Percentiles rank a stretch among this genome's conserved stretches.
Conservation (phyloP, 2,113 vertebrate genomes). For the Microcebus jonahi region DNA sequence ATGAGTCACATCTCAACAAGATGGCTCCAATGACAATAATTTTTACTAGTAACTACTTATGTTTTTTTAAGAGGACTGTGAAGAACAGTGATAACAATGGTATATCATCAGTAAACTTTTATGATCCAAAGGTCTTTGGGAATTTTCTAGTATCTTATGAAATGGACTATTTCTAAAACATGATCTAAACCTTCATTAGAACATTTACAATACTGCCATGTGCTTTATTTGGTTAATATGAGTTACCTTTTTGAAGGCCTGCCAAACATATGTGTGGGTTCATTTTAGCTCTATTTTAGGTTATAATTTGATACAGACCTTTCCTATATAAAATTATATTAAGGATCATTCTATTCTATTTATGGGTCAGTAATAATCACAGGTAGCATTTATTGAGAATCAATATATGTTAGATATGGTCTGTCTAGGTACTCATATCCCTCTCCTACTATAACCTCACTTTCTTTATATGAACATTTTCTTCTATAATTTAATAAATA, state of each 20-base stretch:
- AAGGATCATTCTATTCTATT: neutral
- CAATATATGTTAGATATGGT: neutral
- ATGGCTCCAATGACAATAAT: neutral
- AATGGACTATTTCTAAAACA: constrained; percentile 1
- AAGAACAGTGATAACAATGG: neutral
- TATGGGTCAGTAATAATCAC: neutral
- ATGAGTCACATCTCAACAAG: neutral
- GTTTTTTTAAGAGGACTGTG: constrained; percentile 7
- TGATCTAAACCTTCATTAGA: neutral
- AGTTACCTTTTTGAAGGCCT: neutral
- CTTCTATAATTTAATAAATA: neutral
- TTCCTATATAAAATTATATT: neutral
- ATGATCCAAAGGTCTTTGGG: neutral
- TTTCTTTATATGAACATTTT: neutral
- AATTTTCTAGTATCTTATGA: constrained; percentile 2
- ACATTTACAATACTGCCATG: neutral
- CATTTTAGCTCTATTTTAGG: neutral
- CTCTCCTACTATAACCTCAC: neutral
- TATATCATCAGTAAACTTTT: neutral
- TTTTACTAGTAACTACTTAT: neutral
- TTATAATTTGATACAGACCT: neutral
- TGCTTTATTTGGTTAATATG: constrained; percentile 34
- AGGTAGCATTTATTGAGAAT: neutral
- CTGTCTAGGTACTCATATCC: neutral
- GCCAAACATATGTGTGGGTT: neutral